Evolutionary conservation across 2,113 vertebrate genomes (phyloP).

Genomic region (Leptobrachium leishanense): DNA sequence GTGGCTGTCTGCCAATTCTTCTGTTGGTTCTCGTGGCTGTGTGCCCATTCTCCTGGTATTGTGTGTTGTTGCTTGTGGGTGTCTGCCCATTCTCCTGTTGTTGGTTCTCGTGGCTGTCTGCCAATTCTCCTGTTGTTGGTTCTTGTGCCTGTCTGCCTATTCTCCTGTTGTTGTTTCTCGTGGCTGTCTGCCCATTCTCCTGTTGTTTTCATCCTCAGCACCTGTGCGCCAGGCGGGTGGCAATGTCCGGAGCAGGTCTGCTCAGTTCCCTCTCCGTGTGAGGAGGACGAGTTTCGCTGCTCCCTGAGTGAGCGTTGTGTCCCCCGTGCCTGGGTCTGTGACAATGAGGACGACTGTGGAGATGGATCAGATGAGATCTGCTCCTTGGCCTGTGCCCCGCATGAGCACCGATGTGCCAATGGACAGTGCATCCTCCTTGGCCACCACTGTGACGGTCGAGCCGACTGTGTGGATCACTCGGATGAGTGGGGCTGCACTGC

Average conservation of each 20-base stretch:
- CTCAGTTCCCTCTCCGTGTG: constrained; percentile 57
- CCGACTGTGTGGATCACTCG: constrained; percentile 78
- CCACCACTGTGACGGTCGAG: constrained; percentile 75
- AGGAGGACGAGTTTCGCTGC: constrained; percentile 74
- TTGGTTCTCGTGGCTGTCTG: no score
- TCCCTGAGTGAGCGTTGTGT: constrained; percentile 70
- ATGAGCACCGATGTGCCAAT: constrained; percentile 67
- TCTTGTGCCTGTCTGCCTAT: no score
- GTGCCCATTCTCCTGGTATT: no score
- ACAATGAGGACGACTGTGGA: constrained; percentile 86
- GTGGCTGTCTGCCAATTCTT: no score
- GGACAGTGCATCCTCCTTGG: constrained; percentile 74
- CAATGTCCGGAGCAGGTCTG: constrained; percentile 66
- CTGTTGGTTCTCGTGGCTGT: no score
- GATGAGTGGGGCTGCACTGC: constrained; percentile 73
- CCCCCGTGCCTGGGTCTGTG: constrained; percentile 81
- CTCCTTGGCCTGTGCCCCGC: constrained; percentile 62
- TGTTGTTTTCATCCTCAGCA: constrained; percentile 60
- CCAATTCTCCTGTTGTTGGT: no score
- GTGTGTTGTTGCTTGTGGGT: no score
- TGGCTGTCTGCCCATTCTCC: no score
- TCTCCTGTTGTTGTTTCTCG: no score
- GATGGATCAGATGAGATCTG: constrained; percentile 88
- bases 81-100: no score
- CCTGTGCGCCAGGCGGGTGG: constrained; percentile 76